Conservation (phyloP, 2,888 invertebrate genomes). For the Sphaerophoria taeniata region DNA sequence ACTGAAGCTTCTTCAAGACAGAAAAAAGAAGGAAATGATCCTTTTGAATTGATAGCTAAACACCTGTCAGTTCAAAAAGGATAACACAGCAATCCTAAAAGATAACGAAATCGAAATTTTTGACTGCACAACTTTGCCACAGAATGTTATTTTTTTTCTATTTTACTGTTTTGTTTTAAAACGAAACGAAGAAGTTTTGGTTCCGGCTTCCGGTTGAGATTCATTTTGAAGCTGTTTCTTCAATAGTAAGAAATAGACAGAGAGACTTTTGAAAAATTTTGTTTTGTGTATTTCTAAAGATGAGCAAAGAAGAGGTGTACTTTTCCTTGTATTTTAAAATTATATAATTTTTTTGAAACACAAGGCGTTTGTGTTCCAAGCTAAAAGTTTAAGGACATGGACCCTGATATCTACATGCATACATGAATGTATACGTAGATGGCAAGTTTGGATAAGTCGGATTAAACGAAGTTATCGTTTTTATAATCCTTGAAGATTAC, state of each 20-base stretch:
- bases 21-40: no score
- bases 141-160: constrained; percentile 26
- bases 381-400: no score
- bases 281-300: constrained; percentile 7
- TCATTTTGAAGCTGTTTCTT: constrained; percentile 18
- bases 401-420: no score
- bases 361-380: neutral
- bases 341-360: constrained; percentile 19
- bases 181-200: constrained; percentile 15
- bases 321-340: constrained; percentile 5
- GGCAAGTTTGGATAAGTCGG: constrained; percentile 43
- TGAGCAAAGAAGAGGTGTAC: constrained; percentile 6
- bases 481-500: constrained; percentile 33
- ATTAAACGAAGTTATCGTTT: constrained; percentile 51
- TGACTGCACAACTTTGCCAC: constrained; percentile 37
- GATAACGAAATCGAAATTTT: constrained; percentile 6
- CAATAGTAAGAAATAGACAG: neutral
- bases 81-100: no score
- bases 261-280: constrained; percentile 46
- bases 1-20: neutral
- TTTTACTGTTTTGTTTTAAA: neutral
- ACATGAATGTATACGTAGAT: no score
- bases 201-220: constrained; percentile 29
- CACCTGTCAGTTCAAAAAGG: constrained; percentile 38
- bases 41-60: constrained; percentile 31